Evolutionary conservation across 2,888 invertebrate species (phyloP), one percentile per base, ranked within the genome.

Genomic region (Mallateleia sp.): DNA sequence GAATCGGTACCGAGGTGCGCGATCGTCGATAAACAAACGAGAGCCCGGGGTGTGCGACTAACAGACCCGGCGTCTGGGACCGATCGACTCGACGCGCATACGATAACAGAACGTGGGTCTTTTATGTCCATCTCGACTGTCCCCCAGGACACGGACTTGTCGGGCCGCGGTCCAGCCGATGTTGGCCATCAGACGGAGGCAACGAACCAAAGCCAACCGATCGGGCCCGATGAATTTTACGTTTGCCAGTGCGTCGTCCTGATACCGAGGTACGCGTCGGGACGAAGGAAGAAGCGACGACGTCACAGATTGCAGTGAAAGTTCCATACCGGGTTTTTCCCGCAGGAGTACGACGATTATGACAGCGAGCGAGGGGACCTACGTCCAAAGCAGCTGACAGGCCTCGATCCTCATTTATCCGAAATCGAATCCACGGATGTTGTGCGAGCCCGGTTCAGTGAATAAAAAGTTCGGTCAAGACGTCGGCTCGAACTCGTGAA

Each of bases 111-210:
- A 6, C 38, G 2, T 74, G 66, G 50, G 32, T 66, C 24, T 71
- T 83, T 69, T 60, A 88, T 84, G 62, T 82, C 42, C 28, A 80
- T 50, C 71, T 80, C 66, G 56, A 64, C 62, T 45, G 52, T 82
- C 66, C 18, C 66, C 67, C 20, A 62, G 71, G 38, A 83, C 62
- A 77, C 77, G 62, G 47, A 69, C 54, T 62, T 50, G 25, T 71
- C 71, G 64, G 47, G 83, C 45, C 47, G 62, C 58, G 83, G 64
- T 32, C 79, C 87, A 86, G 91, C 90, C 88, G 85, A 93, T 92
- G 93, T 91, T 77, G 91, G 66, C 90, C 89, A 85, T 86, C 88
- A 84, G 84, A 87, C 85, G 89, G 78, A 85, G 56, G 3, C 56
- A 67, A 85, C 91, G 85, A 88, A 91, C 91, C 90, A 90, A 60